Evolutionary conservation across 2,888 invertebrate species (phyloP).

Genomic region (Drosophila robusta): DNA sequence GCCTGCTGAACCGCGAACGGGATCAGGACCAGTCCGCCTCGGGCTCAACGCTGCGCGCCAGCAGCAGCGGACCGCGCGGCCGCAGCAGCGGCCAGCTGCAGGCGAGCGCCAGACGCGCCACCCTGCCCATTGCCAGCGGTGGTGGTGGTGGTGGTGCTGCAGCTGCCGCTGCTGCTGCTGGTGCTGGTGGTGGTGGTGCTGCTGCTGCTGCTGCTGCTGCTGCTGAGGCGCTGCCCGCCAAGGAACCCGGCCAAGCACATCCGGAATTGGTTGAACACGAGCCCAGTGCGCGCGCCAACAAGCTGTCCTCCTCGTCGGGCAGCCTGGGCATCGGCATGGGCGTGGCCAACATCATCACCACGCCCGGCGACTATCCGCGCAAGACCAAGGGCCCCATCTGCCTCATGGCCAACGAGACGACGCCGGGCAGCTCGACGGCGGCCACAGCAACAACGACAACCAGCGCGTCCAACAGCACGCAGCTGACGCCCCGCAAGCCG

Average conservation of each 20-base stretch:
- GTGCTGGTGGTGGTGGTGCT: not conserved
- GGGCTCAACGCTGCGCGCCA: conserved; percentile 49
- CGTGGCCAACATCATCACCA: conserved; percentile 83
- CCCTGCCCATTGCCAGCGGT: conserved; percentile 62
- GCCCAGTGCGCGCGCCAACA: conserved; percentile 71
- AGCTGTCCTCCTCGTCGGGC: conserved; percentile 82
- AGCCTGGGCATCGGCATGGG: conserved; percentile 80
- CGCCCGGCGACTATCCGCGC: conserved; percentile 83
- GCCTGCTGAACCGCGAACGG: conserved; percentile 89
- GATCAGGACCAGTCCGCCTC: conserved; percentile 72
- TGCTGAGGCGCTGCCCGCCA: conserved; percentile 42
- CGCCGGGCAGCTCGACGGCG: conserved; percentile 6
- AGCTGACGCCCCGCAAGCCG: conserved; percentile 60
- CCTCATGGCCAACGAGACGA: conserved; percentile 64
- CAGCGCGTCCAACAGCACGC: not conserved
- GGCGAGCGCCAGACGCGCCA: conserved; percentile 73
- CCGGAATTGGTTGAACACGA: conserved; percentile 48
- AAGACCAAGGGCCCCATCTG: conserved; percentile 84
- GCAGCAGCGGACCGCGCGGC: conserved; percentile 76
- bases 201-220: not conserved
- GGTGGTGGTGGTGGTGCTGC: not conserved
- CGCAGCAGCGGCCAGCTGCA: conserved; percentile 80
- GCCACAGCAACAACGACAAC: not conserved
- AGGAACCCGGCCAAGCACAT: conserved; percentile 24
- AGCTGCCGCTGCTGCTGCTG: no score